phyloP scores from a whole-genome alignment of 2,888 invertebrate species.

The Polyommatus icarus region DNA sequence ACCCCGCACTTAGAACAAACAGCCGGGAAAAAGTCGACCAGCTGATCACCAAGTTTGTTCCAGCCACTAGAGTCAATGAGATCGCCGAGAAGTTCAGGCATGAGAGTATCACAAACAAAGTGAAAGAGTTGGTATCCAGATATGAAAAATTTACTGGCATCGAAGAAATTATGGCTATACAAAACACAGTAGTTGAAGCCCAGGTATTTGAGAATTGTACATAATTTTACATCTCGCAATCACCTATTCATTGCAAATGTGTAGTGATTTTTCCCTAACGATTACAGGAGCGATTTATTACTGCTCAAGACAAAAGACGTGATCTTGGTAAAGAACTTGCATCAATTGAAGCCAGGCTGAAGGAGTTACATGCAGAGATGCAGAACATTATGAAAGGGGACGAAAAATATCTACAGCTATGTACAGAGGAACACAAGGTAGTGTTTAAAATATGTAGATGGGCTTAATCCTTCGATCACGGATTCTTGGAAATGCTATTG shows the following conservation, averaged over 20 bases:
- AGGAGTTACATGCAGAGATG: conserved; percentile 87
- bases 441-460: background rate
- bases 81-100: conserved; percentile 68
- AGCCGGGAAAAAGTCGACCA: conserved; percentile 67
- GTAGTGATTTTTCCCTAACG: background rate
- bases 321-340: conserved; percentile 82
- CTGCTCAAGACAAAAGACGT: conserved; percentile 83
- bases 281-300: conserved; percentile 81
- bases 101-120: conserved; percentile 56
- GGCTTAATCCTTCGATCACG: background rate
- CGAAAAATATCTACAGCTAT: conserved; percentile 85
- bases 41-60: conserved; percentile 63
- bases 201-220: conserved; percentile 65
- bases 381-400: conserved; percentile 89
- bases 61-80: conserved; percentile 59
- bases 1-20: conserved; percentile 52
- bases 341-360: conserved; percentile 82
- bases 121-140: conserved; percentile 76
- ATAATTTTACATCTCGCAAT: background rate
- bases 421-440: conserved; percentile 85
- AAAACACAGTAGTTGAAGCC: conserved; percentile 86
- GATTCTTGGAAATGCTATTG: too few relatives aligned
- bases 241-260: background rate
- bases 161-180: conserved; percentile 87
- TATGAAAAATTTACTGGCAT: conserved; percentile 89